Evolutionary conservation across 1,140 invertebrate species (phyloP).

Genomic region (Pentalonia nigronervosa): DNA sequence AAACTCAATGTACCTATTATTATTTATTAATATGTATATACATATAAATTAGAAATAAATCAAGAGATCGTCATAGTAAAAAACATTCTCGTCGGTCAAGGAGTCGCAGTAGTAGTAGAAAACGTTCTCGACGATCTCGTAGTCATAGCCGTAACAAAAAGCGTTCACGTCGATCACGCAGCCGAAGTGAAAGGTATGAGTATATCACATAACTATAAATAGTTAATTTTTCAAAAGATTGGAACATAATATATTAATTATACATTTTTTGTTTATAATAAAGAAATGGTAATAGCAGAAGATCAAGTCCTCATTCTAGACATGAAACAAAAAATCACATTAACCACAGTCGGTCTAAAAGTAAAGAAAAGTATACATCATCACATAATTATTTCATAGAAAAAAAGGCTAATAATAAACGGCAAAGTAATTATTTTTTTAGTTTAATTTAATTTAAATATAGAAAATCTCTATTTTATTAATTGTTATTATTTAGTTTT

Average conservation of each 20-base stretch:
- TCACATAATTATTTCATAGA: constrained; percentile 52
- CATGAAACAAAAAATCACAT: constrained; percentile 35
- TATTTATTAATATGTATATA: not conserved
- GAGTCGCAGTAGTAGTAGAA: constrained; percentile 42
- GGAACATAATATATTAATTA: not conserved
- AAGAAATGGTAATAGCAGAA: constrained; percentile 23
- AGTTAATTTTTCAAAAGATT: not conserved
- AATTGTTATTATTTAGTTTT: constrained; percentile 60
- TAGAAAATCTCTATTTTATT: not conserved
- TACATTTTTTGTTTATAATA: not conserved
- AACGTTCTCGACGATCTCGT: constrained; percentile 42
- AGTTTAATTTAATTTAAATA: not conserved
- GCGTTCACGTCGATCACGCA: constrained; percentile 19
- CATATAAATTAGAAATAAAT: constrained; percentile 46
- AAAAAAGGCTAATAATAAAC: constrained; percentile 53
- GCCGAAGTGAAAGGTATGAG: constrained; percentile 25
- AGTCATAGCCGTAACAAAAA: constrained; percentile 44
- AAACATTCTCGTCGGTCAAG: constrained; percentile 38
- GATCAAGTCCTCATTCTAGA: constrained; percentile 13
- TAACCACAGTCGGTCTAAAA: constrained; percentile 37
- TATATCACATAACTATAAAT: not conserved
- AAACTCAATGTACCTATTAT: not conserved
- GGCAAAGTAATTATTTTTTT: constrained; percentile 46
- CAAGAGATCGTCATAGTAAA: constrained; percentile 34
- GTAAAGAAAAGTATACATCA: constrained; percentile 49